These are phyloP conservation scores for Callospermophilus lateralis DNA, from an alignment of 2,113 vertebrate species.

Conservation along the genomic window DNA sequence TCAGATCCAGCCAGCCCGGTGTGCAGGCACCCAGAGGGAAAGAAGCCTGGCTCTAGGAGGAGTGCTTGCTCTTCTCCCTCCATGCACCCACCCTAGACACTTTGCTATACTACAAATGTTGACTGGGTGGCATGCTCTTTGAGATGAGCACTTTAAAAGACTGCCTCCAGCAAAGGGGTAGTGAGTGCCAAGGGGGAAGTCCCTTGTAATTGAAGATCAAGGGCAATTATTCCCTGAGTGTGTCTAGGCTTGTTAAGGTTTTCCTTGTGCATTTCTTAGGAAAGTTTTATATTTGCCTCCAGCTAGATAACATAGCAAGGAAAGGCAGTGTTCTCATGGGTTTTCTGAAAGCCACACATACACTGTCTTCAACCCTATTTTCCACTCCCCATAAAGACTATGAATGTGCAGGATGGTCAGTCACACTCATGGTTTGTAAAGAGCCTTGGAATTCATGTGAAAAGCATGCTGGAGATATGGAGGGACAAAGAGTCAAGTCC, in stretches of 20 bases:
- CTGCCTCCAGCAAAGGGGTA: neutral
- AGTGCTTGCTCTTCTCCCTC: neutral
- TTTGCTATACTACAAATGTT: neutral
- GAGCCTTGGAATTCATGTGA: neutral
- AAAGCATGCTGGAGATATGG: neutral
- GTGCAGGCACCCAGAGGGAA: neutral
- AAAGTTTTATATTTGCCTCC: neutral
- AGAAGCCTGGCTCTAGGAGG: neutral
- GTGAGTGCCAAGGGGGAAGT: neutral
- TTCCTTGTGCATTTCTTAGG: neutral
- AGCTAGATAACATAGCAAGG: neutral
- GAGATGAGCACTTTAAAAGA: neutral
- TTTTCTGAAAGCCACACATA: constrained; percentile 10
- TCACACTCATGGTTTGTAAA: neutral
- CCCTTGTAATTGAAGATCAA: neutral
- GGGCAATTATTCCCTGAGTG: neutral
- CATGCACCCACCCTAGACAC: too few relatives aligned
- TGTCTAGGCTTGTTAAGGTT: neutral
- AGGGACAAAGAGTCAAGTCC: neutral
- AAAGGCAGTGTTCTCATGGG: neutral
- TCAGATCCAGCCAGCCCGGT: neutral
- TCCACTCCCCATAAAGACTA: neutral
- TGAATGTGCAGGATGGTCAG: neutral
- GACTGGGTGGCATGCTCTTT: neutral
- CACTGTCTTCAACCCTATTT: neutral